Evolutionary conservation across 2,888 invertebrate species (phyloP), one percentile per base, ranked within the genome.

Genomic region (Drosophila heteroneura): DNA sequence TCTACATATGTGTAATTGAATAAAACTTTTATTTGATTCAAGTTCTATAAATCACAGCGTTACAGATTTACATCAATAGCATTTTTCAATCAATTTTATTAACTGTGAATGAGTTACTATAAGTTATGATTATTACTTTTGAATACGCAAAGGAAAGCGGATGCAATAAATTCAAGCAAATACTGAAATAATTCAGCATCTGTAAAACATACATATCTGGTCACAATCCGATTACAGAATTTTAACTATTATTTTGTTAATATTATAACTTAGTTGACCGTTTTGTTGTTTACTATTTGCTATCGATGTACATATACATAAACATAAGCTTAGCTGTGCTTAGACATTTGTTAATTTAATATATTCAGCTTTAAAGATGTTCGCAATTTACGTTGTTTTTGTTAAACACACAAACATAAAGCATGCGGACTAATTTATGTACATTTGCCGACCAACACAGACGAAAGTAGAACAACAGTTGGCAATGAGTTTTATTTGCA

Each of bases 1-100:
- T 35, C 39, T 10, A 1, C 37, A 53, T 28, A 47, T 28, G 41
- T 54, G 63, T 54, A 60, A 69, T 63, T 70, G 78, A 69, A 65
- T 56, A 58, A 14, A 35, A 35, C 9, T 49, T 64, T 64, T 44
- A 58, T 64, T 58, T 37, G 14, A 52, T 37, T 26, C 35, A 19
- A 16, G 41, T 58, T 32, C 26, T 30, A 39, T 56, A 56, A 68
- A 52, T 66, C 28, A 32, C 32, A 53, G 26, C 26, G 19, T 49
- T 49, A 19, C 26, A 41, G 47, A 41, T 41, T 22, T 30, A 14
- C 26, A n/a, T 44, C 6, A 12, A 7, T 22, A 33, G 58, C 26
- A 33, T 6, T 58, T 58, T 44, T 16, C 44, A 58, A 58, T 44
- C 44, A 16, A 19, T 10, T 58, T 44, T 44, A 58, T 58, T 22